Conservation (phyloP, 1,140 invertebrate genomes). For the Agrilus planipennis region DNA sequence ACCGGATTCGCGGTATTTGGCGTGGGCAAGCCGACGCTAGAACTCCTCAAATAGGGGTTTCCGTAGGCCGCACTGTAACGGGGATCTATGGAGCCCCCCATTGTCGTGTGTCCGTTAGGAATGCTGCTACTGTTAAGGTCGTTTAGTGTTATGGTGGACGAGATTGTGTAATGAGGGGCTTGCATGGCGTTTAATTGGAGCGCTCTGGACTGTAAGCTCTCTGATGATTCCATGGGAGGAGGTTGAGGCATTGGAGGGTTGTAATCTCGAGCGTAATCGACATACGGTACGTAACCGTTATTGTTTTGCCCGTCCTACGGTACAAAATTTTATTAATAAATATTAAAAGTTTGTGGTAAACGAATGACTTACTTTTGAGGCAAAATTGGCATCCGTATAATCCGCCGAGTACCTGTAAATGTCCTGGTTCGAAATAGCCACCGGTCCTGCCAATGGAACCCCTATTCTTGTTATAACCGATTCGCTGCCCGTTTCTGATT, state of each 20-base stretch:
- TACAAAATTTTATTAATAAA: conserved; percentile 3
- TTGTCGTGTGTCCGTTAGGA: conserved; percentile 38
- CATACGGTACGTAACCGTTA: conserved; percentile 82
- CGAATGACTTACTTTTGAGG: conserved; percentile 45
- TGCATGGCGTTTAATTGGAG: conserved; percentile 33
- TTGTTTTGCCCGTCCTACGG: conserved; percentile 65
- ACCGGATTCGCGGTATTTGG: conserved; percentile 59
- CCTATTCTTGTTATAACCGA: conserved; percentile 37
- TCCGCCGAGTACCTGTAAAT: conserved; percentile 75
- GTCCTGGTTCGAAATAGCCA: conserved; percentile 54
- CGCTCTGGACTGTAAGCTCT: conserved; percentile 36
- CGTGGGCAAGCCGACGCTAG: conserved; percentile 35
- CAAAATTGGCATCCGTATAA: conserved; percentile 70
- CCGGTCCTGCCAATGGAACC: conserved; percentile 63
- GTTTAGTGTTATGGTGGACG: conserved; percentile 24
- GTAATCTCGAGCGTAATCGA: conserved; percentile 74
- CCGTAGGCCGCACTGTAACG: conserved; percentile 79
- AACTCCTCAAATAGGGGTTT: conserved; percentile 68
- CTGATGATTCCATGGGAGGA: conserved; percentile 32
- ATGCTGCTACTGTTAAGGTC: conserved; percentile 37
- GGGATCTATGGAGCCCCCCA: conserved; percentile 58
- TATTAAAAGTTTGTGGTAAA: not conserved
- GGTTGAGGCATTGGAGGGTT: conserved; percentile 52
- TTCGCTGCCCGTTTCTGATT: conserved; percentile 34
- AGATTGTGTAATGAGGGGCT: conserved; percentile 28